Conservation (phyloP, 2,888 invertebrate species). For the Cephalotes varians region DNA sequence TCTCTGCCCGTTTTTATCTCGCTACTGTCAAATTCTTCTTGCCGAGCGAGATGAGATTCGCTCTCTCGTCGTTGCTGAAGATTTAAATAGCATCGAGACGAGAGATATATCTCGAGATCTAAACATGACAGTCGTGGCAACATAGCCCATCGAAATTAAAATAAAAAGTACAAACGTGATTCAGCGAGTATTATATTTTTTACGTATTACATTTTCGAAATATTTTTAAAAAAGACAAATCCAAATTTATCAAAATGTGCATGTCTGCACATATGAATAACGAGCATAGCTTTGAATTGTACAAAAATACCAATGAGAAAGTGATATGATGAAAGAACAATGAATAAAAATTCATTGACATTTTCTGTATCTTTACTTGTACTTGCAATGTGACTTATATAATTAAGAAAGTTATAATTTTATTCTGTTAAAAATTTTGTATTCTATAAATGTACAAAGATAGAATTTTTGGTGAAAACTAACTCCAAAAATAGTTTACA, state of each 20-base stretch:
- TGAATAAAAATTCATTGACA: neutral
- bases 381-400: neutral
- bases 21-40: constrained; percentile 86
- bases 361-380: neutral
- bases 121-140: constrained; percentile 87
- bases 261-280: neutral
- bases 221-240: neutral
- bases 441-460: neutral
- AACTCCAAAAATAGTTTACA: neutral
- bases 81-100: constrained; percentile 89
- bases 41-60: constrained; percentile 82
- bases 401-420: neutral
- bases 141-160: constrained; percentile 9
- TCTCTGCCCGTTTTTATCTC: constrained; percentile 87
- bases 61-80: constrained; percentile 85
- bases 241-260: neutral
- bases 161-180: neutral
- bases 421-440: neutral
- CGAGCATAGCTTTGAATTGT: neutral
- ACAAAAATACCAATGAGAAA: neutral
- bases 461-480: neutral
- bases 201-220: neutral
- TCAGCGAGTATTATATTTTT: neutral
- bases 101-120: constrained; percentile 84
- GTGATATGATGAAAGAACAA: neutral